Base-by-base conservation (phyloP, 2,888 invertebrate genomes). In the Leucophenga maculata region DNA sequence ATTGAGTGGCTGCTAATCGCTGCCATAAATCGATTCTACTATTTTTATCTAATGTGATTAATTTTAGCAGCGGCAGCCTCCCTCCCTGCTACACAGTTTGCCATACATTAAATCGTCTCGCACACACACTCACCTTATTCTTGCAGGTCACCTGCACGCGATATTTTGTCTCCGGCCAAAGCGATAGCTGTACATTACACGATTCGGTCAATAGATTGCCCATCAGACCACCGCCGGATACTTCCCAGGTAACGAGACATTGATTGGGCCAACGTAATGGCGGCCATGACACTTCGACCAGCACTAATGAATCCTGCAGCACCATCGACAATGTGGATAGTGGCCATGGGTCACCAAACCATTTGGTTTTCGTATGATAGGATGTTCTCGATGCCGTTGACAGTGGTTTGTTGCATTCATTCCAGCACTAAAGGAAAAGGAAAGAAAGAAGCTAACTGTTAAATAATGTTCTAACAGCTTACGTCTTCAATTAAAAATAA, bases 111-210 rank as follows among this genome's bases (percentile, higher is more conserved):
- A 6, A 11, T 39, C 39, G 11, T 39, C 3, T 26, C 26, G 26
- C 18, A 50, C 6, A 13, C 13, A 16, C 32, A 72, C 83, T 87
- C 71, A 88, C 88, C 86, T 86, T 89, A 77, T 88, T 86, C 78
- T 88, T 88, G 76, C 88, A 88, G 69, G 88, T 88, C 70, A 88
- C 88, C 77, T 88, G 88, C 44, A 88, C 86, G 62, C 88, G 87
- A 75, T 88, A 88, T 72, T 87, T 88, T 14, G 88, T 88, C 69
- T 88, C 88, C 52, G 88, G 88, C 88, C 88, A 88, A 22, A 88
- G 75, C 11, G 88, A 88, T 13, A 88, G 77, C 72, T 88, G 88
- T 20, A 88, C 88, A 77, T 85, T 86, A 68, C 84, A 87, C 4
- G 88, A 86, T 62, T 88, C 88, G 46, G 88, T 88, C 18, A 88